A percentile compares a stretch with the other conserved stretches of the same genome.
These are phyloP conservation scores for Amniataba percoides DNA, from an alignment of 2,797 vertebrate species.

Conservation along the genomic window DNA sequence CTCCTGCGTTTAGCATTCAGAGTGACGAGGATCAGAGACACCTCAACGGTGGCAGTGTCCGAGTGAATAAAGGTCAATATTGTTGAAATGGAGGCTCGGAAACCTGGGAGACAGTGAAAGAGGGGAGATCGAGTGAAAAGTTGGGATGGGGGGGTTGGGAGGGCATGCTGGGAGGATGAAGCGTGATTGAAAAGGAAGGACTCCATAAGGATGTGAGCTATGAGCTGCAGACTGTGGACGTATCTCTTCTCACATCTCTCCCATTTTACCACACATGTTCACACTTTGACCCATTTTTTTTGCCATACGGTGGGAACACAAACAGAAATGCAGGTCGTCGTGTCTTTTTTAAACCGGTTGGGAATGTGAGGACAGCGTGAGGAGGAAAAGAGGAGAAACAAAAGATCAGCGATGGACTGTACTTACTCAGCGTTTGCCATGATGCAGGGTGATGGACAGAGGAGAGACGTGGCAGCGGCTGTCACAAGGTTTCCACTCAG, in stretches of 20 bases:
- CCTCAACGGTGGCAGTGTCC: conserved; percentile 55
- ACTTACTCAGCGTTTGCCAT: conserved; percentile 84
- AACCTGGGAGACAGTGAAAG: conserved; percentile 13
- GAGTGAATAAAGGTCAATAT: conserved; percentile 64
- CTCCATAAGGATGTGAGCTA: background rate
- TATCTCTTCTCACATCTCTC: no score
- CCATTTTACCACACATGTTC: conserved; percentile 5
- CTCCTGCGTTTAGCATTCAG: conserved; percentile 68
- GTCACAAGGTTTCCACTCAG: conserved; percentile 57
- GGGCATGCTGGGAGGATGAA: background rate
- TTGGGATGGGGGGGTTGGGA: background rate
- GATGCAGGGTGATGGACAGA: conserved; percentile 53
- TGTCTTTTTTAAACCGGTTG: background rate
- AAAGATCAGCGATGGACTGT: conserved; percentile 8
- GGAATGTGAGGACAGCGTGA: background rate
- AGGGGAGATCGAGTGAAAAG: background rate
- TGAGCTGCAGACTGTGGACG: background rate
- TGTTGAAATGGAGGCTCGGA: conserved; percentile 38
- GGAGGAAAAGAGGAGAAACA: background rate
- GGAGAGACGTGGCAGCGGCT: conserved; percentile 38
- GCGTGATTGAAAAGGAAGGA: background rate
- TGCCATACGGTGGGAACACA: background rate
- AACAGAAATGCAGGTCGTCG: background rate
- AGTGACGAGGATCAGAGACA: conserved; percentile 54
- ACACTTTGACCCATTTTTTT: background rate